A percentile compares a stretch with the other conserved stretches of the same genome.
phyloP scores from a whole-genome alignment of 2,113 vertebrate species.

The Ciconia boyciana region DNA sequence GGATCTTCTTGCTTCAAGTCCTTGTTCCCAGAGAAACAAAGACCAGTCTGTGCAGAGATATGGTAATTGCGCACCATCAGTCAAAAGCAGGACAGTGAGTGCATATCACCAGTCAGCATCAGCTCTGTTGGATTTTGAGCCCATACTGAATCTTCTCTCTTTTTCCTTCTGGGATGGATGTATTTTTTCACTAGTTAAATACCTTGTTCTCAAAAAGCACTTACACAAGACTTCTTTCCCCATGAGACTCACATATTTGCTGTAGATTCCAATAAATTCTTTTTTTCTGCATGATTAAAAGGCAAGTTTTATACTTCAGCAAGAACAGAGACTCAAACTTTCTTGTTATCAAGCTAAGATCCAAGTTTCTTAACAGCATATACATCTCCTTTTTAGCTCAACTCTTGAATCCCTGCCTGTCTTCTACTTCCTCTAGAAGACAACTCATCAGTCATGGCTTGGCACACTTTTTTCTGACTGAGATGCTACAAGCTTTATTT shows the following conservation, averaged over 20 bases:
- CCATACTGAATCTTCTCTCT: not conserved
- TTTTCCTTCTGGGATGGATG: not conserved
- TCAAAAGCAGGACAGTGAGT: not conserved
- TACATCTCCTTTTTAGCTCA: not conserved
- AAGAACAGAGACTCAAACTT: not conserved
- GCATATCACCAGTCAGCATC: not conserved
- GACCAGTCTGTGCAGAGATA: not conserved
- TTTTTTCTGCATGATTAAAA: not conserved
- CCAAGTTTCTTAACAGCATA: not conserved
- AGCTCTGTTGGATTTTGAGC: not conserved
- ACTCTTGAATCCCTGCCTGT: not conserved
- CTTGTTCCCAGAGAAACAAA: conserved; percentile 16
- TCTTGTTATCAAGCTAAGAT: not conserved
- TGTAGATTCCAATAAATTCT: not conserved
- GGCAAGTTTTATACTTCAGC: not conserved
- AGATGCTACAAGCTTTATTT: not conserved
- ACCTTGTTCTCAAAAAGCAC: not conserved
- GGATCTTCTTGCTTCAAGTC: not conserved
- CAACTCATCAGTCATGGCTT: not conserved
- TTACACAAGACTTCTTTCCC: not conserved
- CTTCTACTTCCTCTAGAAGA: not conserved
- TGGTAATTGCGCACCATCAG: not conserved
- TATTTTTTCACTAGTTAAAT: not conserved
- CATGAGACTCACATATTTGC: not conserved
- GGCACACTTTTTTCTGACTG: not conserved